Percentiles rank a stretch among this genome's conserved stretches.
These are phyloP conservation scores for Toxostoma redivivum DNA, from an alignment of 2,113 vertebrate genomes.

Conservation along the genomic window DNA sequence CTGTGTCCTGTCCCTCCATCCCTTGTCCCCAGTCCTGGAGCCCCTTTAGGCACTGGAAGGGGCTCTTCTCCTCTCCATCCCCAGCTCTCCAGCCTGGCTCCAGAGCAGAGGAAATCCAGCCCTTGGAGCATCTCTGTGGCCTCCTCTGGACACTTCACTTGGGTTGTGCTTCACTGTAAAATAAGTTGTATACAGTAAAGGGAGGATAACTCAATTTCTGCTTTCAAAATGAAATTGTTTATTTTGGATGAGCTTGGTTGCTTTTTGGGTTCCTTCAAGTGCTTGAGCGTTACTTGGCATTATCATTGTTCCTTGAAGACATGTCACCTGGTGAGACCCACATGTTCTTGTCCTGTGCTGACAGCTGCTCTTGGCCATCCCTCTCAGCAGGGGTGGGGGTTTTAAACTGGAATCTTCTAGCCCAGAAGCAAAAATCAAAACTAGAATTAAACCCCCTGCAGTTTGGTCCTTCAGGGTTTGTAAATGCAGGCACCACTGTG, in stretches of 20 bases:
- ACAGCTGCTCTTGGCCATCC: neutral
- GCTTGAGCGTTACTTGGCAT: neutral
- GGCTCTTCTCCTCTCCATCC: neutral
- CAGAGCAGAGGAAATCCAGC: neutral
- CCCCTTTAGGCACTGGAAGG: rapidly evolving
- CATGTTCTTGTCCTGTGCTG: rapidly evolving
- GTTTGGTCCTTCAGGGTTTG: neutral
- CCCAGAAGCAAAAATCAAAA: neutral
- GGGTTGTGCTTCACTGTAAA: neutral
- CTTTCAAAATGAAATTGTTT: neutral
- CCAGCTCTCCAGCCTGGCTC: neutral
- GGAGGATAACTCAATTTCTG: neutral
- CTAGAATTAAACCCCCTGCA: neutral
- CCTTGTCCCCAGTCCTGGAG: neutral
- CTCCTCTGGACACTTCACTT: neutral
- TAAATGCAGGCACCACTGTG: neutral
- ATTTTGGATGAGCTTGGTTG: neutral
- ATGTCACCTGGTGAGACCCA: neutral
- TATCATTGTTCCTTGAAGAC: neutral
- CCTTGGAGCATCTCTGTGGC: rapidly evolving
- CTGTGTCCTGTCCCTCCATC: neutral
- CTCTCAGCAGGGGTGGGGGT: neutral
- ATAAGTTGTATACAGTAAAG: neutral
- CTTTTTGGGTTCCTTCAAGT: neutral
- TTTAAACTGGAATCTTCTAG: neutral